Evolutionary conservation across 2,888 invertebrate genomes (phyloP).

Genomic region (Junonia oenone): DNA sequence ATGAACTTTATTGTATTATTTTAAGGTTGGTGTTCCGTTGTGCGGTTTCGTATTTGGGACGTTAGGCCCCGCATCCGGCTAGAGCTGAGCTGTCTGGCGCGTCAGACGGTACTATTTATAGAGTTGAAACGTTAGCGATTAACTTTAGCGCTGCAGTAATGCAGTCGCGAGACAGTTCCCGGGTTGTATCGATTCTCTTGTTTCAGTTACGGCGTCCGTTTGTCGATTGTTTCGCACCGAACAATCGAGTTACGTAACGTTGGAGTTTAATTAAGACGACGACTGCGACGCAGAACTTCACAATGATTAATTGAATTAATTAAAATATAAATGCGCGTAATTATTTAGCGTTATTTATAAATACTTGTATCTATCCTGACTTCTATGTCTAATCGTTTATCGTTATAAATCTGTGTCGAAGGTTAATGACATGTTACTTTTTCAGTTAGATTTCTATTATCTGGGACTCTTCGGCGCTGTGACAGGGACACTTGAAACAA

Average conservation of each 20-base stretch:
- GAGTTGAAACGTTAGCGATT: slow-evolving; percentile 52
- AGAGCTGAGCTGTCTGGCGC: slow-evolving; percentile 59
- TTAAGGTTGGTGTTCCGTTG: slow-evolving; percentile 38
- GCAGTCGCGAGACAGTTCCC: slow-evolving; percentile 30
- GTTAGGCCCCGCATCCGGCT: slow-evolving; percentile 35
- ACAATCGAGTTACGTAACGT: slow-evolving; percentile 11
- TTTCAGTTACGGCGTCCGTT: slow-evolving; percentile 15
- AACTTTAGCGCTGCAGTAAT: slow-evolving; percentile 36
- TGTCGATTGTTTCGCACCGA: slow-evolving; percentile 15
- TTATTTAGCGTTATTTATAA: neutral
- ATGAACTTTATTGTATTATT: slow-evolving; percentile 26
- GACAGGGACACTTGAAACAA: neutral
- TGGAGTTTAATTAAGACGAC: slow-evolving; percentile 20
- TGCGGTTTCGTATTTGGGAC: slow-evolving; percentile 31
- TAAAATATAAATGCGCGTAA: neutral
- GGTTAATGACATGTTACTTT: neutral
- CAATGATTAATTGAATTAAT: neutral
- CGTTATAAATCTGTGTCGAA: neutral
- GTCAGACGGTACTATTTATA: slow-evolving; percentile 72
- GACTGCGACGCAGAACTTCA: slow-evolving; percentile 1
- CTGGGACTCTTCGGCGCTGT: too few species aligned
- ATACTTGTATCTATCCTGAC: neutral
- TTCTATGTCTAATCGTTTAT: neutral
- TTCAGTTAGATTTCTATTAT: neutral
- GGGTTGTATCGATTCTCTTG: slow-evolving; percentile 30